These are phyloP conservation scores for Anarhynchus alexandrinus DNA, from an alignment of 2,113 vertebrate species.

Conservation along the genomic window DNA sequence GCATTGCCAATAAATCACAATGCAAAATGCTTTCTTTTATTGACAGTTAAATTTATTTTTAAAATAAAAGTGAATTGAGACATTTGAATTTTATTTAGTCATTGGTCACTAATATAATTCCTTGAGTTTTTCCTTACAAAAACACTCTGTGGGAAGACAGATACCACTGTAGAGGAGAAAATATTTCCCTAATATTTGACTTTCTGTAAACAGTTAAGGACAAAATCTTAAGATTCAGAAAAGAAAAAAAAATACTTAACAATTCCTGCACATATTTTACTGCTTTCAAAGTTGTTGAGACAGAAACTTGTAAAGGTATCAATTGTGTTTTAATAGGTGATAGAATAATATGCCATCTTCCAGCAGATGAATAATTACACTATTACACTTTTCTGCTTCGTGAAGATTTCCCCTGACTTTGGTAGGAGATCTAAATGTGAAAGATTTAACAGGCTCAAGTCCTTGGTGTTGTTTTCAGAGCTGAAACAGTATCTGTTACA, in stretches of 20 bases:
- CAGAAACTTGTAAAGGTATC: neutral
- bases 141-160: neutral
- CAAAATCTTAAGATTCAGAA: neutral
- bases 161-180: neutral
- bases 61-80: neutral
- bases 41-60: neutral
- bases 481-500: neutral
- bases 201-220: slow-evolving; percentile 12
- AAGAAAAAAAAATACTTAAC: neutral
- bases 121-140: neutral
- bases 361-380: slow-evolving; percentile 8
- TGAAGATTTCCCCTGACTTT: slow-evolving; percentile 36
- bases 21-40: neutral
- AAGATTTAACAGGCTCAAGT: neutral
- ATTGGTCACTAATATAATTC: neutral
- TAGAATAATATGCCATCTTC: slow-evolving; percentile 8
- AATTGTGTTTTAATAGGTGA: slow-evolving; percentile 17
- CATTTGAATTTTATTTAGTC: neutral
- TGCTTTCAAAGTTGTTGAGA: slow-evolving; percentile 42
- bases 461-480: neutral
- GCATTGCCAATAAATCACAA: neutral
- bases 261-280: slow-evolving; percentile 10
- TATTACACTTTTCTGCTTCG: slow-evolving; percentile 30
- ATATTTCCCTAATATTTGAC: neutral
- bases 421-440: neutral